Evolutionary conservation across 2,888 invertebrate genomes (phyloP), one percentile per base, ranked within the genome.

Genomic region (Physocephala rufipes): DNA sequence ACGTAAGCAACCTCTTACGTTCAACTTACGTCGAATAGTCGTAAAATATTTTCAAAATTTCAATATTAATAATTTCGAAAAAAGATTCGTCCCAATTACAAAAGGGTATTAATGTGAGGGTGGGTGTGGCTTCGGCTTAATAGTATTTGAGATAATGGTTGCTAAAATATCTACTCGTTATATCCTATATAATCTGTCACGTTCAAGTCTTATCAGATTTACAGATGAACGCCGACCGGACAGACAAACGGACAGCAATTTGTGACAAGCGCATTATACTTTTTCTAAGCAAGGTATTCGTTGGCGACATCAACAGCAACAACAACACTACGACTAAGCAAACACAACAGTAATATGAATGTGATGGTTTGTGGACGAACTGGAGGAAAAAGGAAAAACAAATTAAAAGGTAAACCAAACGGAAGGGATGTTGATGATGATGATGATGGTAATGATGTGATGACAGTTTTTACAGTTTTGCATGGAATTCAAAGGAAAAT

Each of bases 141-240:
- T n/a, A n/a, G n/a, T n/a, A n/a, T n/a, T n/a, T n/a, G n/a, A n/a
- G n/a, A n/a, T n/a, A n/a, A n/a, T n/a, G n/a, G n/a, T n/a, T n/a
- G 70, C 21, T 70, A 45, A 73, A 67, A 67, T 61, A 15, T 36
- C 4, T 36, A 36, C 36, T 36, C 36, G 36, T 36, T n/a, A 36
- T 36, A 19, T 49, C 16, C n/a, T 12, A 62, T 61, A 24, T 36
- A 70, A 70, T 65, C 67, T 70, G 74, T 74, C 71, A 63, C 71
- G 70, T 74, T 64, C 71, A 62, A 74, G 59, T 67, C 67, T 59
- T 70, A 49, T 61, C 53, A 64, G 65, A 30, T 61, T 5, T 24
- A 15, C 47, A 13, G 74, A 58, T 43, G 58, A n/a, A n/a, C n/a
- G n/a, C n/a, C n/a, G n/a, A n/a, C n/a, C n/a, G n/a, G 65, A 45